phyloP scores from a whole-genome alignment of 2,797 vertebrate genomes.

The Zenarchopterus dispar region DNA sequence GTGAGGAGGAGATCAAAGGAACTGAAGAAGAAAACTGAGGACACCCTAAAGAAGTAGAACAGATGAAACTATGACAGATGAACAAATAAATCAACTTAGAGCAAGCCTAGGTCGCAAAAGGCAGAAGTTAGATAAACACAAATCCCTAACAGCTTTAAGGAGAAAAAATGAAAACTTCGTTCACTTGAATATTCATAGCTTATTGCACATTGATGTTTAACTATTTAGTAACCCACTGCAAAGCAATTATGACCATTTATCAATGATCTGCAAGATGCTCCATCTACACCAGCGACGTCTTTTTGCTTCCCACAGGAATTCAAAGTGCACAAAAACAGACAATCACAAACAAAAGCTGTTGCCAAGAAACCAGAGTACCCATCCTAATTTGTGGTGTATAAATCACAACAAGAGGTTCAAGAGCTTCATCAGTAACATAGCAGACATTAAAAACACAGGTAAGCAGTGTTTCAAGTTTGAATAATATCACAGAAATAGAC shows the following conservation, averaged over 20 bases:
- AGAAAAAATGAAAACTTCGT: not conserved
- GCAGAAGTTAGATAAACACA: constrained; percentile 13
- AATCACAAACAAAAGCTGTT: constrained; percentile 14
- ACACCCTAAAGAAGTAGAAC: constrained; percentile 57
- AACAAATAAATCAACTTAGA: constrained; percentile 15
- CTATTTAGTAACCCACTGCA: not conserved
- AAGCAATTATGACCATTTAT: constrained; percentile 54
- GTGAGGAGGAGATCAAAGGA: constrained; percentile 40
- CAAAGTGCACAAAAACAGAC: constrained; percentile 22
- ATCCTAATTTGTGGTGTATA: constrained; percentile 21
- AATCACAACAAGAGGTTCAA: constrained; percentile 23
- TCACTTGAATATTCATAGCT: constrained; percentile 30
- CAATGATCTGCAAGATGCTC: constrained; percentile 59
- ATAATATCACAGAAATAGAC: constrained; percentile 1
- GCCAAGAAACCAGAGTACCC: constrained; percentile 24
- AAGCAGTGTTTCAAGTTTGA: not conserved
- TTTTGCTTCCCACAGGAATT: constrained; percentile 66
- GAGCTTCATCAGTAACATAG: constrained; percentile 10
- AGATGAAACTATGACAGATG: constrained; percentile 23
- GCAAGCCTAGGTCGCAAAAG: constrained; percentile 10
- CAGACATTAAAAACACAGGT: constrained; percentile 3
- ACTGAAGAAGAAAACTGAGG: constrained; percentile 53
- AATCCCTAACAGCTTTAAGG: constrained; percentile 15
- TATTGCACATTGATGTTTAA: constrained; percentile 35
- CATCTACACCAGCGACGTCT: constrained; percentile 55